A percentile compares a stretch with the other conserved stretches of the same genome.
Conservation (phyloP, 2,113 vertebrate genomes). For the Toxotes jaculatrix region DNA sequence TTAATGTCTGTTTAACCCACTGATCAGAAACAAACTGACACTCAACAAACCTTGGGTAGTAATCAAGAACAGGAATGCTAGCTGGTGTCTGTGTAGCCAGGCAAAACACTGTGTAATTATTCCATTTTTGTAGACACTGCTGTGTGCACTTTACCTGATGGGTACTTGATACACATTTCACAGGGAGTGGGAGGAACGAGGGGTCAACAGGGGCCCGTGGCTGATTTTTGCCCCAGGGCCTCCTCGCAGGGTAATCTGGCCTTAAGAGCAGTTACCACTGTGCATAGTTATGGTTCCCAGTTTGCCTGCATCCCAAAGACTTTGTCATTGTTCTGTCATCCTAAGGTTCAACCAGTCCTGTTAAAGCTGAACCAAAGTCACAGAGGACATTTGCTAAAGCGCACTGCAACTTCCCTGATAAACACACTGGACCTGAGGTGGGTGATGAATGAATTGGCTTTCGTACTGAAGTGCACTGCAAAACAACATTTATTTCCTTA, state of each 20-base stretch:
- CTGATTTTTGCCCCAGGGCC: slow-evolving; percentile 14
- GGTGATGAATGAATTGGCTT: slow-evolving; percentile 16
- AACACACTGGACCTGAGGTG: slow-evolving; percentile 70
- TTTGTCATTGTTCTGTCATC: slow-evolving; percentile 30
- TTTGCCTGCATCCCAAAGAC: neutral
- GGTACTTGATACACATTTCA: slow-evolving; percentile 14
- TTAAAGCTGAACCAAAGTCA: slow-evolving; percentile 47
- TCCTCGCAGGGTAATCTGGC: slow-evolving; percentile 3
- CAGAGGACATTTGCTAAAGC: slow-evolving; percentile 2
- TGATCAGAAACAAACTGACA: too few species aligned
- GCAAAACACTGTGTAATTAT: slow-evolving; percentile 21
- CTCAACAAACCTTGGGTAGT: too few species aligned
- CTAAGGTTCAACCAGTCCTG: slow-evolving; percentile 63
- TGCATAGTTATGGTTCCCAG: slow-evolving; percentile 20
- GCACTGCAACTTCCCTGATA: slow-evolving; percentile 2
- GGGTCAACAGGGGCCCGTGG: neutral
- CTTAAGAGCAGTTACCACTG: slow-evolving; percentile 1
- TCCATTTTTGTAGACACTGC: slow-evolving; percentile 17
- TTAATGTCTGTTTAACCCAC: too few species aligned
- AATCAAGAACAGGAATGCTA: too few species aligned
- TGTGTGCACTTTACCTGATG: slow-evolving; percentile 8
- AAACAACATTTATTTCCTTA: neutral
- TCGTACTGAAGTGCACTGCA: neutral
- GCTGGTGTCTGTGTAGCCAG: neutral
- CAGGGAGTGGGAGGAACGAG: neutral